Conservation (phyloP, 2,113 vertebrate species). For the Cyprinodon tularosa region DNA sequence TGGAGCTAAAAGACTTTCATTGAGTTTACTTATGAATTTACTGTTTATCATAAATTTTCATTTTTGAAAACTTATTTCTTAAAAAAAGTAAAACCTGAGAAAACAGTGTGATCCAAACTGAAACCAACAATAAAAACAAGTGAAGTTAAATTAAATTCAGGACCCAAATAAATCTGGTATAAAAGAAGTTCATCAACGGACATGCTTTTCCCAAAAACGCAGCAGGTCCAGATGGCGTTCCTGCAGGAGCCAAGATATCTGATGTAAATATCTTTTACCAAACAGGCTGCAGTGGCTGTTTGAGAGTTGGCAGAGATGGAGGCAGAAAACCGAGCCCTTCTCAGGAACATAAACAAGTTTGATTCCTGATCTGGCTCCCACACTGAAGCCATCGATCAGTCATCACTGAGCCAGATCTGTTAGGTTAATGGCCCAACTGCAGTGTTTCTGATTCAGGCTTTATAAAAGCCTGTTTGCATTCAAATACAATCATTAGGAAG, state of each 20-base stretch:
- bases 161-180: slow-evolving; percentile 5
- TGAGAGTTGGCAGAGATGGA: neutral
- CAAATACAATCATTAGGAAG: neutral
- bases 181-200: slow-evolving; percentile 5
- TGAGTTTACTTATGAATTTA: no score
- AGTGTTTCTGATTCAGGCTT: neutral
- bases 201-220: slow-evolving; percentile 13
- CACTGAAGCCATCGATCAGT: neutral
- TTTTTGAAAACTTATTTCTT: neutral
- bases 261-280: slow-evolving; percentile 22
- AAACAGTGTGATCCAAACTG: neutral
- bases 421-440: neutral
- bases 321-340: neutral
- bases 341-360: neutral
- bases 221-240: slow-evolving; percentile 47
- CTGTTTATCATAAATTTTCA: neutral
- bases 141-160: neutral
- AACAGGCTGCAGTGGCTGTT: slow-evolving; percentile 8
- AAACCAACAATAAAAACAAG: neutral
- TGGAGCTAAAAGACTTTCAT: neutral
- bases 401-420: neutral
- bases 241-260: slow-evolving; percentile 32
- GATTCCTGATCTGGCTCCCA: neutral
- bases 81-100: neutral
- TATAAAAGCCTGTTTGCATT: neutral